Conservation (phyloP, 1,140 invertebrate genomes). For the Brachionus sp. region DNA sequence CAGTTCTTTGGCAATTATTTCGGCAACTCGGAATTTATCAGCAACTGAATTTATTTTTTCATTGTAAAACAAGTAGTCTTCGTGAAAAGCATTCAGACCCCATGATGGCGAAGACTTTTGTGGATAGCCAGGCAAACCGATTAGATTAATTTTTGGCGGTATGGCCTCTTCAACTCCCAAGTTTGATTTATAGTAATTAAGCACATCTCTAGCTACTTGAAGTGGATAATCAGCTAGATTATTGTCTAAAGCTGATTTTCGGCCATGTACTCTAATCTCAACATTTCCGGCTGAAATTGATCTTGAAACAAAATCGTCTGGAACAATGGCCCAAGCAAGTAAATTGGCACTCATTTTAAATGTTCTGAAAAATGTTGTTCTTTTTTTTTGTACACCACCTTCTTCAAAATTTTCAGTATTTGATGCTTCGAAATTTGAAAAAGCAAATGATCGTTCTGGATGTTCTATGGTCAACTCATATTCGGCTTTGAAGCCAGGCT, state of each 20-base stretch:
- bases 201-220: background rate
- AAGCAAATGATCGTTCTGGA: background rate
- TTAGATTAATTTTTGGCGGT: conserved; percentile 66
- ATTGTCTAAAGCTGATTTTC: background rate
- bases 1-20: conserved; percentile 75
- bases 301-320: background rate
- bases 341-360: conserved; percentile 34
- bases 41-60: conserved; percentile 1
- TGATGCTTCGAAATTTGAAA: background rate
- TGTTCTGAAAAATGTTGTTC: conserved; percentile 29
- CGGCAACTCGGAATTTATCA: conserved; percentile 64
- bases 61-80: conserved; percentile 76
- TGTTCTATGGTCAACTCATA: conserved; percentile 45
- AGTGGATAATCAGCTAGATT: background rate
- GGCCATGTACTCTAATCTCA: conserved; percentile 18
- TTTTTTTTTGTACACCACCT: background rate
- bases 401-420: background rate
- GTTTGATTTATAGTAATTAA: background rate
- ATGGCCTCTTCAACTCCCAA: background rate
- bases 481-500: conserved; percentile 47
- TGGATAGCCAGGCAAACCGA: conserved; percentile 87
- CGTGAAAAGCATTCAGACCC: conserved; percentile 80
- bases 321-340: conserved; percentile 43
- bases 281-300: too few species aligned
- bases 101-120: conserved; percentile 94